A percentile compares a stretch with the other conserved stretches of the same genome.
Conservation (phyloP, 2,113 vertebrate species). For the Mobula birostris region DNA sequence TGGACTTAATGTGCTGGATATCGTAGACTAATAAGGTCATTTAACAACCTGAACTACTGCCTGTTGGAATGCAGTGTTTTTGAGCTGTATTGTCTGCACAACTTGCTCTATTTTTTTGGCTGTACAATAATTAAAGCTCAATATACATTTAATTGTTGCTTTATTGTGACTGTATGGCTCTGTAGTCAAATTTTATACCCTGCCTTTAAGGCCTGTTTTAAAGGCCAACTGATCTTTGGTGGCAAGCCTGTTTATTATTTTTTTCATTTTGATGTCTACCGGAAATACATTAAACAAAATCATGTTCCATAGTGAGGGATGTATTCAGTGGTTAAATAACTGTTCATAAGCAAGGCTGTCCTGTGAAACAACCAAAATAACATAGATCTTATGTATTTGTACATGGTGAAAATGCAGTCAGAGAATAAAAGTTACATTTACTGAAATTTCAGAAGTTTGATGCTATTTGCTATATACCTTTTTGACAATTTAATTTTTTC, state of each 20-base stretch:
- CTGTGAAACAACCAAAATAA: slow-evolving; percentile 37
- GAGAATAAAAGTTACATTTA: slow-evolving; percentile 38
- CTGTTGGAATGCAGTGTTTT: slow-evolving; percentile 25
- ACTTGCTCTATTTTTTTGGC: slow-evolving; percentile 19
- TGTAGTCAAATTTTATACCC: slow-evolving; percentile 27
- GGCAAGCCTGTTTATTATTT: neutral
- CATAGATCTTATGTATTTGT: slow-evolving; percentile 33
- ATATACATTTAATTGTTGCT: slow-evolving; percentile 36
- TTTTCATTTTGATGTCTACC: slow-evolving; percentile 21
- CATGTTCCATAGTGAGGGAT: slow-evolving; percentile 33
- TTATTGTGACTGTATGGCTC: slow-evolving; percentile 34
- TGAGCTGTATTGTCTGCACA: slow-evolving; percentile 22
- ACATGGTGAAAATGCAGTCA: slow-evolving; percentile 33
- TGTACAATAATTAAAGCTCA: slow-evolving; percentile 35
- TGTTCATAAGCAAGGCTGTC: slow-evolving; percentile 33
- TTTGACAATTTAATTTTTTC: neutral
- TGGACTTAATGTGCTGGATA: neutral
- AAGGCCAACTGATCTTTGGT: slow-evolving; percentile 20
- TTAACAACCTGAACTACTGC: slow-evolving; percentile 25
- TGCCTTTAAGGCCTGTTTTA: slow-evolving; percentile 36
- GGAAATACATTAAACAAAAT: slow-evolving; percentile 33
- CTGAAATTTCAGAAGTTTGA: neutral
- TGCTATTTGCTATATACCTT: slow-evolving; percentile 3
- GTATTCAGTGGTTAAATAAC: slow-evolving; percentile 26
- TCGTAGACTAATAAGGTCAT: neutral